Evolutionary conservation across 2,888 invertebrate species (phyloP).

Genomic region (Latrodectus hesperus): DNA sequence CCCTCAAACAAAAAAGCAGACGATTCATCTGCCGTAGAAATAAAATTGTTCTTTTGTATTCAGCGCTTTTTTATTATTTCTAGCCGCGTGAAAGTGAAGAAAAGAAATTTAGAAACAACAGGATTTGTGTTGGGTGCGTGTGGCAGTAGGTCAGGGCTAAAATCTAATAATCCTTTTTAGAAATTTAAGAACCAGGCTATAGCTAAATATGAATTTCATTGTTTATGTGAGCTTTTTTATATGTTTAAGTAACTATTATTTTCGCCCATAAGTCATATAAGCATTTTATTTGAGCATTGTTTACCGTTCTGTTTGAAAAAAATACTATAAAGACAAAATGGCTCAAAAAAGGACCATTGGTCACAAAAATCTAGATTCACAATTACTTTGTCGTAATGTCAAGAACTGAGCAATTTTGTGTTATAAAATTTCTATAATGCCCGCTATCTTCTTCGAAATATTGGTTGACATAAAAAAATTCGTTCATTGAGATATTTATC

Average conservation of each 20-base stretch:
- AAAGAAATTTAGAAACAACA: constrained; percentile 46
- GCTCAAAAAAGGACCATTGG: not conserved
- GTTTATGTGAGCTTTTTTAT: constrained; percentile 17
- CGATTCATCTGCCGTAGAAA: constrained; percentile 28
- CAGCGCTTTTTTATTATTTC: constrained; percentile 17
- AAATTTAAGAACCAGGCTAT: constrained; percentile 57
- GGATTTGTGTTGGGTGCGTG: constrained; percentile 60
- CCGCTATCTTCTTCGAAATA: too few relatives aligned
- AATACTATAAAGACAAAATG: not conserved
- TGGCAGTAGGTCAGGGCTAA: constrained; percentile 65
- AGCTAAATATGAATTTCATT: constrained; percentile 39
- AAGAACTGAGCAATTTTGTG: too few relatives aligned
- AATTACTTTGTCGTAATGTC: too few relatives aligned
- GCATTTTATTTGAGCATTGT: not conserved
- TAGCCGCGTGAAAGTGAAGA: constrained; percentile 13
- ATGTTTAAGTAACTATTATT: not conserved
- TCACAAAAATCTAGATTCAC: not conserved
- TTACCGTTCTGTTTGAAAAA: not conserved
- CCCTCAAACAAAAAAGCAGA: constrained; percentile 53
- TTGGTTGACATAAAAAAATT: too few relatives aligned
- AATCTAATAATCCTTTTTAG: constrained; percentile 37
- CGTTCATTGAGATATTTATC: too few relatives aligned
- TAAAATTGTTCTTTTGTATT: constrained; percentile 26
- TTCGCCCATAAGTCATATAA: not conserved
- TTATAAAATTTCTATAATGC: too few relatives aligned